Percentiles rank a stretch among this genome's conserved stretches.
Evolutionary conservation across 2,113 vertebrate species (phyloP).

Genomic region (Origma solitaria): DNA sequence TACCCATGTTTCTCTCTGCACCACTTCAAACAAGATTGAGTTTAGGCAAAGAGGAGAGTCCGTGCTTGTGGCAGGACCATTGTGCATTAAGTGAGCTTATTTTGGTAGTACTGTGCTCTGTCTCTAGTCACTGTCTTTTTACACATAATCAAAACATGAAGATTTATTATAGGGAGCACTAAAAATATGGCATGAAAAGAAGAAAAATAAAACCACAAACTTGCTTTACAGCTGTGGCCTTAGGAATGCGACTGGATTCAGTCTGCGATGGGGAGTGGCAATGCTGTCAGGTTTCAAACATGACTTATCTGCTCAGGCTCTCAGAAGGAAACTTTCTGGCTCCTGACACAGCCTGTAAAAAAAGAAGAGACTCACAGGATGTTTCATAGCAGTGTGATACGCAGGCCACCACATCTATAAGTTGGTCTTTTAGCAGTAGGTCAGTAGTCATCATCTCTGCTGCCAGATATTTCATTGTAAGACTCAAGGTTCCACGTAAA

Average conservation of each 20-base stretch:
- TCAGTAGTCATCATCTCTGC: neutral
- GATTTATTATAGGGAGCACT: slow-evolving; percentile 62
- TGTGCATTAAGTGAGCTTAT: slow-evolving; percentile 40
- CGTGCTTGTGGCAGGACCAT: slow-evolving; percentile 38
- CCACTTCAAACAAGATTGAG: slow-evolving; percentile 50
- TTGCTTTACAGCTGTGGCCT: slow-evolving; percentile 46
- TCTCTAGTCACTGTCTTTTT: slow-evolving; percentile 58
- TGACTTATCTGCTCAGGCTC: neutral
- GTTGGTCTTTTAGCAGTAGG: neutral
- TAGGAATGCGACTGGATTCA: slow-evolving; percentile 38
- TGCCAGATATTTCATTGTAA: neutral
- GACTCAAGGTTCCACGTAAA: neutral
- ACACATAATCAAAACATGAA: slow-evolving; percentile 56
- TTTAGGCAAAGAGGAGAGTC: slow-evolving; percentile 24
- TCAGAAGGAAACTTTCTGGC: neutral
- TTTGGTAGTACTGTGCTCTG: slow-evolving; percentile 49
- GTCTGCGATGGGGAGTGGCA: neutral
- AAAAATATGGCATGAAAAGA: slow-evolving; percentile 49
- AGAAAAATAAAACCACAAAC: slow-evolving; percentile 58
- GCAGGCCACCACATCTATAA: neutral
- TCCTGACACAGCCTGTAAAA: rapidly evolving
- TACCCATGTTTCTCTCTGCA: slow-evolving; percentile 5
- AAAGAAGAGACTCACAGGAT: neutral
- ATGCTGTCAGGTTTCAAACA: slow-evolving; percentile 13
- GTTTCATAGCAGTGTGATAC: neutral